These are phyloP conservation scores for Aselliscus stoliczkanus DNA, from an alignment of 2,797 vertebrate species.

Conservation along the genomic window DNA sequence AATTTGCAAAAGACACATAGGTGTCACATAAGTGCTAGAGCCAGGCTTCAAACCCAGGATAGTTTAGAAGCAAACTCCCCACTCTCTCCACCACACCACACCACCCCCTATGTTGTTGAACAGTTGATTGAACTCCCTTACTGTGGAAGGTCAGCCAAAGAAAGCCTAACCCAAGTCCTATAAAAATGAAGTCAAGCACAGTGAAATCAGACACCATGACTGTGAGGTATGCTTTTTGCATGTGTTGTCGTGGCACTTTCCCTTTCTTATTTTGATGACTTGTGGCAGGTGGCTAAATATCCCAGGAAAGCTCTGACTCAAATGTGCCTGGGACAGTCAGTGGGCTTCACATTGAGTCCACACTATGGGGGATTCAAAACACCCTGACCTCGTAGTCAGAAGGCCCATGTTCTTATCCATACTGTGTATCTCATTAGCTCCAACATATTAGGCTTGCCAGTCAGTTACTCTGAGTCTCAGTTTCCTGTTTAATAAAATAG, in stretches of 20 bases:
- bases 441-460: background rate
- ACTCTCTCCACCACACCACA: background rate
- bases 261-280: background rate
- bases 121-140: background rate
- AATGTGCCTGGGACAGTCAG: background rate
- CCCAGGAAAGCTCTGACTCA: background rate
- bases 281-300: background rate
- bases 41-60: background rate
- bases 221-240: background rate
- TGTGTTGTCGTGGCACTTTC: background rate
- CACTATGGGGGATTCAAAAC: background rate
- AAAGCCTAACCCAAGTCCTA: background rate
- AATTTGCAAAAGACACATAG: background rate
- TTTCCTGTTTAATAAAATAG: slow-evolving; percentile 34
- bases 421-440: background rate
- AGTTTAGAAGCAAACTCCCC: background rate
- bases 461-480: background rate
- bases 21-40: background rate
- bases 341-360: background rate
- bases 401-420: background rate
- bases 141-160: background rate
- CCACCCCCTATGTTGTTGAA: background rate
- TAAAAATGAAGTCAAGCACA: background rate
- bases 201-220: background rate
- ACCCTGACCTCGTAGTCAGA: background rate